phyloP scores from a whole-genome alignment of 1,140 invertebrate genomes.

The Alviniconcha marisindica region DNA sequence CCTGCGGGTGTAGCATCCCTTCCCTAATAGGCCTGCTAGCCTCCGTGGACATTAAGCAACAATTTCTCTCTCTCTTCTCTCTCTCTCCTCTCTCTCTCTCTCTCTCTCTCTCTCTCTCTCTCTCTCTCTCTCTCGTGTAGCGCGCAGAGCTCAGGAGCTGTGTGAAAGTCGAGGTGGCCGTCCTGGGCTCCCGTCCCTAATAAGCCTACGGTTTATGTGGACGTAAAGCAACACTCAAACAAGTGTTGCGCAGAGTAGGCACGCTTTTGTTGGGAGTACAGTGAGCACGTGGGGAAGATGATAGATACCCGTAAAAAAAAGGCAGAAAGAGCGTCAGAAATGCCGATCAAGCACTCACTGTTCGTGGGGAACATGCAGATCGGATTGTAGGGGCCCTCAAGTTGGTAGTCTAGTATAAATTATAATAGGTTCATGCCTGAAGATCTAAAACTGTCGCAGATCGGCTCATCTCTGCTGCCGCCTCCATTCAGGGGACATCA shows the following conservation, averaged over 20 bases:
- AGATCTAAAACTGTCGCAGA: not conserved
- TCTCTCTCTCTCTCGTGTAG: not conserved
- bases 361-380: too few species aligned
- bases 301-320: too few species aligned
- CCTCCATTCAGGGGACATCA: not conserved
- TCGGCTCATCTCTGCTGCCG: not conserved
- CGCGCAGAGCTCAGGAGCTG: not conserved
- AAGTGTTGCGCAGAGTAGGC: too few species aligned
- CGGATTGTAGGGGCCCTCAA: too few species aligned
- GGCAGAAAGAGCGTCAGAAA: too few species aligned
- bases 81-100: constrained; percentile 8
- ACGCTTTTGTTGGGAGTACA: too few species aligned
- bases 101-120: constrained; percentile 33
- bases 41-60: not conserved
- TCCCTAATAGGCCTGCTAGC: not conserved
- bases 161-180: too few species aligned
- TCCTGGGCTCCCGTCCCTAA: not conserved
- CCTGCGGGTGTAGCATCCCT: not conserved
- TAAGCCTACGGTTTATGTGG: too few species aligned
- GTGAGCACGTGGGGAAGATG: too few species aligned
- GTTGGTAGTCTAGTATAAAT: too few species aligned
- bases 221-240: not conserved
- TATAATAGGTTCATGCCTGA: not conserved
- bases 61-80: not conserved
- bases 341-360: too few species aligned